These are phyloP conservation scores for Pontoporia blainvillei DNA, from an alignment of 2,113 vertebrate species.

Conservation along the genomic window DNA sequence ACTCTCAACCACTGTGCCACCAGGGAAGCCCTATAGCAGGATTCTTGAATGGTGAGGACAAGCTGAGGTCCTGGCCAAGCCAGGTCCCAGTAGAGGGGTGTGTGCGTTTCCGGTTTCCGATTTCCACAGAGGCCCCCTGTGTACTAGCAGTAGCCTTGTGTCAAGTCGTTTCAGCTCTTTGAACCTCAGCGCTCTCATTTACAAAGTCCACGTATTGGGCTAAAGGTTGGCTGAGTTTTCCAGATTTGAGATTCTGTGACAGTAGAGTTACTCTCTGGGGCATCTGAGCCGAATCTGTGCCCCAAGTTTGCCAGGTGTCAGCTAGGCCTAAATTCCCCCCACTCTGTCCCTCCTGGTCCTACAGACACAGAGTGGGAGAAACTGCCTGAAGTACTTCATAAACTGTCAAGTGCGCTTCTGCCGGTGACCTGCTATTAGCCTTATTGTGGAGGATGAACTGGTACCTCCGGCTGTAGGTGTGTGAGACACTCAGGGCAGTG, in stretches of 20 bases:
- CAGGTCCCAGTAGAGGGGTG: rapidly evolving
- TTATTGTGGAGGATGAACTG: background rate
- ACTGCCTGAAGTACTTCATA: background rate
- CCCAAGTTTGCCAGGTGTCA: rapidly evolving
- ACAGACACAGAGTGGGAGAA: background rate
- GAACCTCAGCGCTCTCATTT: background rate
- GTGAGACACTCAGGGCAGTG: conserved; percentile 45
- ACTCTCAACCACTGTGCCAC: no score
- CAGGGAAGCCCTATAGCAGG: no score
- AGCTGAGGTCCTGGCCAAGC: background rate
- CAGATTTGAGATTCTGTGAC: background rate
- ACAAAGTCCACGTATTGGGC: background rate
- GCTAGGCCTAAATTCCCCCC: background rate
- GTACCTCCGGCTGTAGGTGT: conserved; percentile 28
- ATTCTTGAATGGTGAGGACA: background rate
- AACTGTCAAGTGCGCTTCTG: background rate
- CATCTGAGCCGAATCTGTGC: background rate
- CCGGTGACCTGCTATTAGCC: background rate
- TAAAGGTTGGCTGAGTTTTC: rapidly evolving
- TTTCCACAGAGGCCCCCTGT: background rate
- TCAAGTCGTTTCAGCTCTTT: background rate
- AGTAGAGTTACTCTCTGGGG: background rate
- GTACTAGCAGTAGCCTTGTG: rapidly evolving
- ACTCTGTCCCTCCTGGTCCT: rapidly evolving
- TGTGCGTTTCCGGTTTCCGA: background rate